Conservation (phyloP, 2,797 vertebrate genomes). For the Scolopax bukidnonensis region DNA sequence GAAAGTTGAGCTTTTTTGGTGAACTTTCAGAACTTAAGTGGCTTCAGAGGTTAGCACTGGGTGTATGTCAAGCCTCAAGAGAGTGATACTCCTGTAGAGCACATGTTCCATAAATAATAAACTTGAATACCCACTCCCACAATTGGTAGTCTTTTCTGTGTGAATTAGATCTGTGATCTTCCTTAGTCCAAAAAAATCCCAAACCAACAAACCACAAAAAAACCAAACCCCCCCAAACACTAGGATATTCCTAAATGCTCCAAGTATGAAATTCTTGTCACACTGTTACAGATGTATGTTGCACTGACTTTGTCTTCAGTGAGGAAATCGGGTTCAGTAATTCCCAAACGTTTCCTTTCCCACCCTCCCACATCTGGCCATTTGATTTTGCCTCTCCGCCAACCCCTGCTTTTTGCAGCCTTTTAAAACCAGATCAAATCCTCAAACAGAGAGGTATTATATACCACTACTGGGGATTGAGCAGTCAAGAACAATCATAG, state of each 20-base stretch:
- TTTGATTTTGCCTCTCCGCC: not conserved
- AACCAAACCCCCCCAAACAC: not conserved
- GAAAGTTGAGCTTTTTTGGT: not conserved
- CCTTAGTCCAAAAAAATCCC: not conserved
- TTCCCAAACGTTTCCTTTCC: not conserved
- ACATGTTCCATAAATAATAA: not conserved
- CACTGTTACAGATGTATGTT: not conserved
- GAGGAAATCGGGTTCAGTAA: not conserved
- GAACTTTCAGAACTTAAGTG: not conserved
- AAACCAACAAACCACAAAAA: no score
- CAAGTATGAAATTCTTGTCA: not conserved
- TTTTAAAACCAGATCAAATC: slow-evolving; percentile 66
- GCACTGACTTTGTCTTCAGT: not conserved
- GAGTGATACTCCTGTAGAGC: not conserved
- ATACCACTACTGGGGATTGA: not conserved
- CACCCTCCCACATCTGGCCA: slow-evolving; percentile 33
- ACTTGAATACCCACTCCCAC: not conserved
- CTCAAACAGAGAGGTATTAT: slow-evolving; percentile 16
- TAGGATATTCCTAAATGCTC: not conserved
- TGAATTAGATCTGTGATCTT: not conserved
- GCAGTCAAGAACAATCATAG: slow-evolving; percentile 45
- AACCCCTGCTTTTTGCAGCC: slow-evolving; percentile 17
- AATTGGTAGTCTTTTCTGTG: not conserved
- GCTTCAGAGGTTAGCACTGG: not conserved
- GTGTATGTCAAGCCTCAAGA: not conserved